Evolutionary conservation across 2,113 vertebrate species (phyloP), one percentile per base, ranked within the genome.

Genomic region (Prunella himalayana): DNA sequence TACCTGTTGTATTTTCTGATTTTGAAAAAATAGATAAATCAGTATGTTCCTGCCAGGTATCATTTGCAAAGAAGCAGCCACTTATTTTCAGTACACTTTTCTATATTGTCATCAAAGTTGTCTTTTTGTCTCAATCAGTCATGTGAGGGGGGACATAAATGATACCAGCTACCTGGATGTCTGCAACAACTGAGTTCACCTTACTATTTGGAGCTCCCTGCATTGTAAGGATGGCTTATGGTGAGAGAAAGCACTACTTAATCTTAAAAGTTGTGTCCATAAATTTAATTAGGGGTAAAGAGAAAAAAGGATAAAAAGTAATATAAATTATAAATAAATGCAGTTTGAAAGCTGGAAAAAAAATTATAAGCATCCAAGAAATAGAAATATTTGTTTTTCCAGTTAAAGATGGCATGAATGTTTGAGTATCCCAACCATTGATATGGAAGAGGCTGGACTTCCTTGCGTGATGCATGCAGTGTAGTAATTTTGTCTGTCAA

Each of bases 391-490:
- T 39, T 65, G 5, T 22, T 81, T 95, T 77, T 69, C 33, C 22
- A 12, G 4, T 51, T 82, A 22, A 82, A 80, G 13, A 23, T 24
- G 13, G 13, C 28, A 18, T 21, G 18, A 82, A 8, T 19, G 28
- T 76, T 50, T 37, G 39, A 35, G 10, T 25, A 53, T 60, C 25
- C 6, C 53, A 49, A 13, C 35, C 8, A 6, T 18, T 51, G 42
- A 20, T 64, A 37, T 3, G 0, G 0, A 45, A 71, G 57, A 60
- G 27, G 11, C 19, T 15, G 6, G 33, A 33, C 56, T 63, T 88
- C 13, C 24, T 35, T 63, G 35, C 0, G 0, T 79, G 37, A n/a
- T 14, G 18, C 5, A 7, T 1, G 5, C 54, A 31, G 27, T 42
- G 7, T 13, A 60, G 37, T 51, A 80, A 56, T 77, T 44, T 37